Evolutionary conservation across 1,140 invertebrate genomes (phyloP), one percentile per base, ranked within the genome.

Genomic region (Eurosta solidaginis): DNA sequence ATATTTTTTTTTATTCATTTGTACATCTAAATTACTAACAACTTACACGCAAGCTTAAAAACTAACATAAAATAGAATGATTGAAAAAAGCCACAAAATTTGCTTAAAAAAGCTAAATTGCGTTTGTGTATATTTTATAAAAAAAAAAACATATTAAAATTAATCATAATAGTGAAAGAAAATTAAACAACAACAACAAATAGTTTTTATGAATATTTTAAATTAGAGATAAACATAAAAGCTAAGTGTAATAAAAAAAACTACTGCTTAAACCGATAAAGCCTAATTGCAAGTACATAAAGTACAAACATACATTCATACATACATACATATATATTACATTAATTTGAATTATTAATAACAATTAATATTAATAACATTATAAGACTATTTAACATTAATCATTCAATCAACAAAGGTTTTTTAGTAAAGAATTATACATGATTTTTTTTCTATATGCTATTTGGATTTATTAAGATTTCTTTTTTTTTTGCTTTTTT

Each of bases 381-480:
- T 68, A 68, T 29, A 68, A 68, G 33, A 68, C 59, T 68, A 68
- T 68, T 68, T 40, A 68, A 68, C 59, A 68, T 68, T 68, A 68
- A 68, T 68, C 59, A 68, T 68, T 33, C 59, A 68, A 68, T 40
- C 59, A 68, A 68, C 59, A 68, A 68, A 68, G n/a, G n/a, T n/a
- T n/a, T n/a, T 68, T 68, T 68, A 68, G 59, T 40, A 68, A 36
- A 68, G 33, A 68, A 68, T 68, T 68, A 68, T 68, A 3, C n/a
- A n/a, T n/a, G n/a, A n/a, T n/a, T n/a, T n/a, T 68, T 17, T 68
- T 40, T 29, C 5, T 25, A 52, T n/a, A 63, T 63, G 29, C 9
- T 10, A 54, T 33, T 33, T 9, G 14, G 17, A 54, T 54, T 22
- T 59, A 40, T 68, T 68, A 22, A 33, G 36, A 36, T 36, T n/a